A percentile compares a stretch with the other conserved stretches of the same genome.
phyloP scores from a whole-genome alignment of 2,888 invertebrate genomes.

The Tinea semifulvella region DNA sequence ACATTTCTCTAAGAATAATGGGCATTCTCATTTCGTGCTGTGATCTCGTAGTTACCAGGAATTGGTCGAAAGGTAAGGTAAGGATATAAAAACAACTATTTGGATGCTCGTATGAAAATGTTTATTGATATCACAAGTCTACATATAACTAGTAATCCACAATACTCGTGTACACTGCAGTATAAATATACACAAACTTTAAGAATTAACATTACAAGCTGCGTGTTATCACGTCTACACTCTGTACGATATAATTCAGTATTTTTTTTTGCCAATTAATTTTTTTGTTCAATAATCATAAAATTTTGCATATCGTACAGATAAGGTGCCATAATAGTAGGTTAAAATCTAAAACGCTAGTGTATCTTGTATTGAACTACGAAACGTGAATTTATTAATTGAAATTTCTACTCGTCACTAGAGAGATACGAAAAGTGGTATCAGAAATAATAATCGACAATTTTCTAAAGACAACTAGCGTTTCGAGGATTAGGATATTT shows the following conservation, averaged over 20 bases:
- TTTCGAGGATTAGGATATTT: neutral
- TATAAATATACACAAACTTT: neutral
- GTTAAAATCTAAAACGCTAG: slow-evolving; percentile 5
- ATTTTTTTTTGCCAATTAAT: slow-evolving; percentile 1
- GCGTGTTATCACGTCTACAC: neutral
- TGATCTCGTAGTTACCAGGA: too few species aligned
- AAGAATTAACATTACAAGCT: neutral
- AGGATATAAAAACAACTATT: slow-evolving; percentile 20
- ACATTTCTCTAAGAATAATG: too few species aligned
- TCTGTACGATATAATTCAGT: slow-evolving; percentile 5
- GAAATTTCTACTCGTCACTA: neutral
- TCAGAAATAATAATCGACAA: neutral
- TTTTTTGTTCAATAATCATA: neutral
- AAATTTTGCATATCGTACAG: slow-evolving; percentile 9
- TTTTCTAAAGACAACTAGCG: slow-evolving; percentile 6
- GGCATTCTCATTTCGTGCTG: too few species aligned
- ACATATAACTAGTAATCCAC: slow-evolving; percentile 49
- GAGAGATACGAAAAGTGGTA: neutral
- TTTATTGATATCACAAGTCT: slow-evolving; percentile 67
- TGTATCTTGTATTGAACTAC: neutral
- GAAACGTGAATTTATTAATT: neutral
- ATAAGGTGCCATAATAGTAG: slow-evolving; percentile 5
- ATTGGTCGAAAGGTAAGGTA: too few species aligned
- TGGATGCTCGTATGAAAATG: slow-evolving; percentile 67
- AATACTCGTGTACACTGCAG: neutral